A percentile compares a stretch with the other conserved stretches of the same genome.
Evolutionary conservation across 1,140 invertebrate species (phyloP).

Genomic region (Pseudomyrmex sp.): DNA sequence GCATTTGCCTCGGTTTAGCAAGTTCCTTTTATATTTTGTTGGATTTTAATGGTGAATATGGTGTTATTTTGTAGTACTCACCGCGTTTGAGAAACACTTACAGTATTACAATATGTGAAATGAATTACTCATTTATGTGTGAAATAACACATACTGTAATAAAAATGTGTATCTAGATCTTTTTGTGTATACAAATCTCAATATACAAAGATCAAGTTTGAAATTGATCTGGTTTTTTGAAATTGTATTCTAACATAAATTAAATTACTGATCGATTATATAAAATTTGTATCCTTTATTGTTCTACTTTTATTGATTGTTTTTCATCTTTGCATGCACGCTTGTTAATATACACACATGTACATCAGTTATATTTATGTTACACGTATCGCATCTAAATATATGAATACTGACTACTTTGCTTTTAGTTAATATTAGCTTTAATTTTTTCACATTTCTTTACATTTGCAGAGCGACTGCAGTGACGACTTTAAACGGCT

Average conservation of each 20-base stretch:
- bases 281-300: neutral
- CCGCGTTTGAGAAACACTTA: neutral
- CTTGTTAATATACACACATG: neutral
- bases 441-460: slow-evolving; percentile 71
- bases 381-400: neutral
- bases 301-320: slow-evolving; percentile 63
- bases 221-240: slow-evolving; percentile 12
- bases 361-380: neutral
- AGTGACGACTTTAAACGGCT: slow-evolving; percentile 87
- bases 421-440: slow-evolving; percentile 51
- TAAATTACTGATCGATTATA: slow-evolving; percentile 14
- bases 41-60: slow-evolving; percentile 46
- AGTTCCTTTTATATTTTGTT: slow-evolving; percentile 38
- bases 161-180: neutral
- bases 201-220: neutral
- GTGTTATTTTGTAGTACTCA: slow-evolving; percentile 17
- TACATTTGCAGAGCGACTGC: slow-evolving; percentile 86
- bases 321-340: slow-evolving; percentile 37
- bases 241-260: slow-evolving; percentile 11
- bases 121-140: neutral
- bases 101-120: slow-evolving; percentile 25
- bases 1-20: slow-evolving; percentile 34
- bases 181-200: neutral
- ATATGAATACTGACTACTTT: slow-evolving; percentile 45
- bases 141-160: slow-evolving; percentile 4